phyloP scores from a whole-genome alignment of 2,888 invertebrate genomes.

The Zelleria hepariella region DNA sequence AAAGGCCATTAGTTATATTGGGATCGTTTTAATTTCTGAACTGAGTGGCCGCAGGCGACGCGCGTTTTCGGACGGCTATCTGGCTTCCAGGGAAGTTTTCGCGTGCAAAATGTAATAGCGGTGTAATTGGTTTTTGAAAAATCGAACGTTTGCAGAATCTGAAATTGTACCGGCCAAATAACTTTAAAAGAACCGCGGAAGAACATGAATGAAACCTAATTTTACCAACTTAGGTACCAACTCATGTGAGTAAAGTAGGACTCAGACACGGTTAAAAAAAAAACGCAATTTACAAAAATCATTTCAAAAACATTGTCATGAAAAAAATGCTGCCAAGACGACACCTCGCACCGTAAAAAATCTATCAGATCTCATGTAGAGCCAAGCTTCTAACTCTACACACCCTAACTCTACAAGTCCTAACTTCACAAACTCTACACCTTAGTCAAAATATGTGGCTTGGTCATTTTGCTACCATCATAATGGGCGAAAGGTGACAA shows the following conservation, averaged over 20 bases:
- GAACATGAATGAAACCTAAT: too few relatives aligned
- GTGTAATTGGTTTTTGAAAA: slow-evolving; percentile 27
- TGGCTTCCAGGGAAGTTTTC: slow-evolving; percentile 7
- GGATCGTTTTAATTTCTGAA: slow-evolving; percentile 24
- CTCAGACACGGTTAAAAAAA: background rate
- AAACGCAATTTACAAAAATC: background rate
- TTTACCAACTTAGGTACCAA: too few relatives aligned
- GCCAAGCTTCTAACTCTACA: too few relatives aligned
- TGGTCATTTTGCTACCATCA: too few relatives aligned
- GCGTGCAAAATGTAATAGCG: slow-evolving; percentile 26
- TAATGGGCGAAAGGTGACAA: too few relatives aligned
- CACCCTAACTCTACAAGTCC: too few relatives aligned
- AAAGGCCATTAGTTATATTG: slow-evolving; percentile 32
- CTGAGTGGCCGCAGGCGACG: slow-evolving; percentile 10
- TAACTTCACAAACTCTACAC: too few relatives aligned
- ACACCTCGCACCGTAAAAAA: too few relatives aligned
- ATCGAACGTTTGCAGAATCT: slow-evolving; percentile 2
- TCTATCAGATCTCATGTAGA: background rate
- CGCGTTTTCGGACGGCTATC: slow-evolving; percentile 8
- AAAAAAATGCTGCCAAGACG: background rate
- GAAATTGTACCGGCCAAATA: background rate
- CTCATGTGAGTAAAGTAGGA: background rate
- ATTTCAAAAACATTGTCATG: background rate
- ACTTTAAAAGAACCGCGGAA: background rate
- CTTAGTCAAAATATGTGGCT: too few relatives aligned